A percentile compares a stretch with the other conserved stretches of the same genome.
Conservation (phyloP, 2,888 invertebrate species). For the Ectemnius lituratus region DNA sequence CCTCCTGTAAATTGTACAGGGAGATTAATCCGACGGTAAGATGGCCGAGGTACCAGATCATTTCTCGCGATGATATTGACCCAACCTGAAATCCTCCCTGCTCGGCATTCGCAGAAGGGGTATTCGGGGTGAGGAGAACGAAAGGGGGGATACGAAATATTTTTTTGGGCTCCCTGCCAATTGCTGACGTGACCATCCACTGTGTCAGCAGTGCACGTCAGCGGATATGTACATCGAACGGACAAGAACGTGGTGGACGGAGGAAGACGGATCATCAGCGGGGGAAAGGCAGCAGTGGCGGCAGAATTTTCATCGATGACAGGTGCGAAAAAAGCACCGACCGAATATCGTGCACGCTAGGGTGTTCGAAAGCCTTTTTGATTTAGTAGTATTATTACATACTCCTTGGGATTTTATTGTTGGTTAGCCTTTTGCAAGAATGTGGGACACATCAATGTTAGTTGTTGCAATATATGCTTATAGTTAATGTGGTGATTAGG, state of each 20-base stretch:
- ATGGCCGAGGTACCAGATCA: conserved; percentile 31
- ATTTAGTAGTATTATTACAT: too few relatives aligned
- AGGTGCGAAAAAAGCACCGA: conserved; percentile 7
- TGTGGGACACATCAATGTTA: too few relatives aligned
- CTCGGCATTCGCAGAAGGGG: conserved; percentile 31
- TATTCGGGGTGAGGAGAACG: conserved; percentile 16
- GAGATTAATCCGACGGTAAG: background rate
- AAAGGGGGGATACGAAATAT: conserved; percentile 40
- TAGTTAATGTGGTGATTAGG: too few relatives aligned
- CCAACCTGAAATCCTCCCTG: conserved; percentile 4
- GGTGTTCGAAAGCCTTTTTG: background rate
- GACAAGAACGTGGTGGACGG: conserved; percentile 6
- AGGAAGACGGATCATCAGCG: too few relatives aligned
- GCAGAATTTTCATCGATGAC: conserved; percentile 34
- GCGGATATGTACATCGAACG: conserved; percentile 37
- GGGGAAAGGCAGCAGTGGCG: conserved; percentile 9
- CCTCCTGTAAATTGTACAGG: too few relatives aligned
- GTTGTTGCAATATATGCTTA: too few relatives aligned
- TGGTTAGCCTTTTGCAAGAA: background rate
- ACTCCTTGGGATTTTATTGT: background rate
- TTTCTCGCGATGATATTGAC: conserved; percentile 45
- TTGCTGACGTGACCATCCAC: conserved; percentile 53
- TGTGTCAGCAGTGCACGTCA: conserved; percentile 56
- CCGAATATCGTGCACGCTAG: background rate
- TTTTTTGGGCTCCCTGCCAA: conserved; percentile 58